Conservation (phyloP, 2,113 vertebrate genomes). For the Dromas ardeola region DNA sequence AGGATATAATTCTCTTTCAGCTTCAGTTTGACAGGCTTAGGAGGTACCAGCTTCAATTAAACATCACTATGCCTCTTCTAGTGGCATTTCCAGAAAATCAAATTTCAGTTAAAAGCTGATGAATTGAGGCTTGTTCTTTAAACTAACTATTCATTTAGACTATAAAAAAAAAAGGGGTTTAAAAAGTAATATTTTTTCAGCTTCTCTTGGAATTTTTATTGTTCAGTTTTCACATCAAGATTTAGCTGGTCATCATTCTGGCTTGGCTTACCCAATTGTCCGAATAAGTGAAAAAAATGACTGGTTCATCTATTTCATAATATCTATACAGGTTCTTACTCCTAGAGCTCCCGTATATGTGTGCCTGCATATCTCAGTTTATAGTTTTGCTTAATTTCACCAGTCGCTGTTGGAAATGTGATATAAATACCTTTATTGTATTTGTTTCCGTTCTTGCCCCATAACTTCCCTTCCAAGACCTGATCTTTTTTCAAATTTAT, state of each 20-base stretch:
- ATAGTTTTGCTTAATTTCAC: neutral
- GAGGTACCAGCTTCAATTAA: neutral
- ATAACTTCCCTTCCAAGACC: neutral
- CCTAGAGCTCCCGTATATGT: neutral
- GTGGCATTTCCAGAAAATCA: neutral
- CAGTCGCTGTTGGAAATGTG: neutral
- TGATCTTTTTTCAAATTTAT: neutral
- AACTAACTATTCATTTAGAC: neutral
- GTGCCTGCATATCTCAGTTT: neutral
- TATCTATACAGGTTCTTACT: neutral
- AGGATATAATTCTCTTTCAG: neutral
- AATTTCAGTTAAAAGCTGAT: neutral
- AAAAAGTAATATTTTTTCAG: neutral
- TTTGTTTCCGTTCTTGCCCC: neutral
- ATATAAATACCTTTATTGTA: neutral
- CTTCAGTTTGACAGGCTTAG: neutral
- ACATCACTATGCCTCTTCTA: neutral
- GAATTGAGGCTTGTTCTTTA: neutral
- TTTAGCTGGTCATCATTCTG: neutral
- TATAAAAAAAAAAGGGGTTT: neutral
- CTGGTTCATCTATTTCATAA: neutral
- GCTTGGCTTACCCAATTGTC: neutral
- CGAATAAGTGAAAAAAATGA: neutral
- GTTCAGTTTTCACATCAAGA: neutral
- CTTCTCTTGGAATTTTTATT: neutral